phyloP scores from a whole-genome alignment of 2,113 vertebrate species.

The Paramormyrops kingsleyae region DNA sequence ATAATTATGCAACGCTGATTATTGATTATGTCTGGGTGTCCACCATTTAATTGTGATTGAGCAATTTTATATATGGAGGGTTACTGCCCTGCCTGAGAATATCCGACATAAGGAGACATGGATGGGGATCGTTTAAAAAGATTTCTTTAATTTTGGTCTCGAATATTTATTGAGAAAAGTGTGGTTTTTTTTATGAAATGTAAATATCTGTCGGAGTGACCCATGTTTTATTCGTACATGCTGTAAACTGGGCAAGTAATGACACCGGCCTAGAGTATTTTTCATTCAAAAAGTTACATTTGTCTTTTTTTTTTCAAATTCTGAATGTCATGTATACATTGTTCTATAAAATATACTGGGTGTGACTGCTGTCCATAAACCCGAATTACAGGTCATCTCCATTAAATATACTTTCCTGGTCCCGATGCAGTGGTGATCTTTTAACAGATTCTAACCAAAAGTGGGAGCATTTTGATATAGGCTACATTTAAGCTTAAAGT shows the following conservation, averaged over 20 bases:
- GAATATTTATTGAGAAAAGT: neutral
- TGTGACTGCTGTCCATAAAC: neutral
- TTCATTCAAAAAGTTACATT: neutral
- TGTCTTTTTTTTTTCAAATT: neutral
- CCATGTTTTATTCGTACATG: neutral
- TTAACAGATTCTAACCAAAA: neutral
- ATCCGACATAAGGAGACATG: neutral
- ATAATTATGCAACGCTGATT: neutral
- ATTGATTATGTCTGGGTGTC: neutral
- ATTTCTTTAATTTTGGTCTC: neutral
- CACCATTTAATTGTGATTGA: neutral
- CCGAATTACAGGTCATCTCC: neutral
- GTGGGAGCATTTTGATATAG: neutral
- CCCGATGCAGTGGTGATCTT: neutral
- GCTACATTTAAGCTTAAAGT: neutral
- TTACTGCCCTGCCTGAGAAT: neutral
- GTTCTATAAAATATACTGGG: neutral
- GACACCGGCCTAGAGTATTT: neutral
- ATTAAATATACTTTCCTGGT: neutral
- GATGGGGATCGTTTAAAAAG: neutral
- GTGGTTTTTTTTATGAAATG: neutral
- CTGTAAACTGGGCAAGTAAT: neutral
- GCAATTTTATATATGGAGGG: neutral
- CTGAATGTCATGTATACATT: neutral
- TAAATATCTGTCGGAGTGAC: neutral